A percentile compares a stretch with the other conserved stretches of the same genome.
These are phyloP conservation scores for Calliopum simillimum DNA, from an alignment of 2,888 invertebrate species.

Conservation along the genomic window DNA sequence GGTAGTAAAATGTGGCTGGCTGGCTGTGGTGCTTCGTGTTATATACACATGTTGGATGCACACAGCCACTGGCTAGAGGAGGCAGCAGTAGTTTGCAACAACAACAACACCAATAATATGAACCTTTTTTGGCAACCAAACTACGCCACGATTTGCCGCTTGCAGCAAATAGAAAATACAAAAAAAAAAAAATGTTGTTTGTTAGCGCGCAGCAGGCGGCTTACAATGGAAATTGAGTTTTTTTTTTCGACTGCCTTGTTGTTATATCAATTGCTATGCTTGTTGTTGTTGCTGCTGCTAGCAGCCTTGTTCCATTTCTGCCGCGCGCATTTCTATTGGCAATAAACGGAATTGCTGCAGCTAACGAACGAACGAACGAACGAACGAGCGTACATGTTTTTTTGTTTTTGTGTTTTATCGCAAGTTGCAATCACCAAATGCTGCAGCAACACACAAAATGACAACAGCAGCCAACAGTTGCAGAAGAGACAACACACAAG, in stretches of 20 bases:
- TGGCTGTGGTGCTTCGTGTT: background rate
- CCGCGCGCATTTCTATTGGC: conserved; percentile 43
- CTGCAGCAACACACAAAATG: background rate
- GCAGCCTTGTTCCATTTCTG: conserved; percentile 44
- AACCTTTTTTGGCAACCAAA: conserved; percentile 24
- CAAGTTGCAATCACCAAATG: conserved; percentile 21
- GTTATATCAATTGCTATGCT: conserved; percentile 27
- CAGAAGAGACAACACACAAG: background rate
- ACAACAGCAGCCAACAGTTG: conserved; percentile 3
- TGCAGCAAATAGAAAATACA: background rate
- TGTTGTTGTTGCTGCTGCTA: conserved; percentile 20
- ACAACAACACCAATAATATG: conserved; percentile 6
- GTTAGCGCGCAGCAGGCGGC: conserved; percentile 20
- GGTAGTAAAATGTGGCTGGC: conserved; percentile 15
- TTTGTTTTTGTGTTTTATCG: conserved; percentile 15
- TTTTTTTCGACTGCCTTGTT: no score
- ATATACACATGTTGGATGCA: no score
- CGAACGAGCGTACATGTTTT: background rate
- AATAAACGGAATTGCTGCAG: background rate
- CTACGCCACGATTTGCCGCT: conserved; percentile 5
- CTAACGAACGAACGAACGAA: background rate
- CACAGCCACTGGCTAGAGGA: background rate
- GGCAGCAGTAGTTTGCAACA: conserved; percentile 2
- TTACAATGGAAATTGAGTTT: background rate
- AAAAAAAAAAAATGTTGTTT: conserved; percentile 10